Base-by-base conservation (phyloP, 1,140 invertebrate species). In the Pseudomyrmex sp. region DNA sequence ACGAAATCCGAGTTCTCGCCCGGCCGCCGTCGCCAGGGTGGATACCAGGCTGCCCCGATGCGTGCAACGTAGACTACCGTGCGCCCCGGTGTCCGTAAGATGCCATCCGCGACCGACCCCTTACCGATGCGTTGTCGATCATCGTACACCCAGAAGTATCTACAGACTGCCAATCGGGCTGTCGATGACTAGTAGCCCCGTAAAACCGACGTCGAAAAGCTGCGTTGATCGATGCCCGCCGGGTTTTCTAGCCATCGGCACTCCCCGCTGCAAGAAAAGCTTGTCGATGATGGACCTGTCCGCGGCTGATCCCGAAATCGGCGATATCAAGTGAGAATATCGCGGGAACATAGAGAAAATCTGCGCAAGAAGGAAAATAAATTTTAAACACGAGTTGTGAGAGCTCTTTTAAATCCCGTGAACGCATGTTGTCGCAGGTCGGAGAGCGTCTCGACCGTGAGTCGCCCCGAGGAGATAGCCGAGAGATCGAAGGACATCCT, bases 251-350 rank as follows among this genome's bases (percentile, higher is more conserved):
- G 44, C 58, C 48, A 76, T 85, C 26, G 56, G 63, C 18, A 63
- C 82, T 0, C 83, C 90, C 0, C 26, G 65, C 0, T 85, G 65
- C 61, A 90, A 90, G 62, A 93, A 92, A 79, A 94, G 93, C 63
- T 35, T 92, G 7, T 94, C 93, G 10, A 90, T 94, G 89, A 90
- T 91, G 46, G 90, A 94, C 54, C 79, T 90, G 1, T 54, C 59
- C 26, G 61, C 63, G 13, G 79, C 76, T 48, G 84, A 90, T 26
- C 23, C 63, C 2, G 90, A 89, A 12, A 69, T 76, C 15, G 68
- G 63, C n/a, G 83, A 89, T 46, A 61, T 86, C 15, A 91, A 89
- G 92, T 93, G 75, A 83, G 58, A 18, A 35, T 35, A 35, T 35
- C 5, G 5, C 35, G 35, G 35, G 35, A 35, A 35, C 35, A 35